Evolutionary conservation across 2,888 invertebrate genomes (phyloP), one percentile per base, ranked within the genome.

Genomic region (Synergus japonicus): DNA sequence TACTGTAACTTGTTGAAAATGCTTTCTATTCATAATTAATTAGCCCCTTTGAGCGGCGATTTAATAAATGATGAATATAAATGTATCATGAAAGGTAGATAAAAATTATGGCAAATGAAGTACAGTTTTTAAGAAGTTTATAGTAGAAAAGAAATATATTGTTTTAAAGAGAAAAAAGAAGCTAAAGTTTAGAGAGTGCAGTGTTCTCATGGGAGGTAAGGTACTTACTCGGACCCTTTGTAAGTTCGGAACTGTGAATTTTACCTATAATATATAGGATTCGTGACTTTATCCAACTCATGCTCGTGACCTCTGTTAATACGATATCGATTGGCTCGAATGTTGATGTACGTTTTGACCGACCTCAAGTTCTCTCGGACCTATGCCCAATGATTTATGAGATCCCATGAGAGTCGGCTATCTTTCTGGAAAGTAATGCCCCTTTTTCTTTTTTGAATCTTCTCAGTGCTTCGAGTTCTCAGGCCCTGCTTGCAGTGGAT

Each of bases 381-480:
- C 78, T 69, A 67, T 63, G 76, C 64, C 67, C 69, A 76, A 73
- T 88, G 89, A 91, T 91, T 91, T 91, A 91, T 90, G 91, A 90
- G 91, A 89, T 91, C 90, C 88, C 88, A 81, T 76, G 90, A 87
- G 91, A 88, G 87, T 87, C 84, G 87, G 87, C 90, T 90, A 91
- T 91, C 90, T 90, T 88, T 85, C 86, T 85, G 83, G 88, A 84
- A 90, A 89, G 90, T 89, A 90, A 90, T 89, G 87, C 88, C 88
- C 88, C 88, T 49, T 49, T 60, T 58, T 64, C 58, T 46, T 64
- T 1, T 49, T 69, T 15, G 69, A 49, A 69, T 49, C 69, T 73
- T 66, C 15, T 29, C 29, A 29, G 58, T 66, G 78, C 73, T 69
- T 69, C 18, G 49, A 29, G 46, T 69, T 22, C 49, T 22, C 46